A percentile compares a stretch with the other conserved stretches of the same genome.
These are phyloP conservation scores for Lasioglossum calceatum DNA, from an alignment of 2,888 invertebrate genomes.

Conservation along the genomic window DNA sequence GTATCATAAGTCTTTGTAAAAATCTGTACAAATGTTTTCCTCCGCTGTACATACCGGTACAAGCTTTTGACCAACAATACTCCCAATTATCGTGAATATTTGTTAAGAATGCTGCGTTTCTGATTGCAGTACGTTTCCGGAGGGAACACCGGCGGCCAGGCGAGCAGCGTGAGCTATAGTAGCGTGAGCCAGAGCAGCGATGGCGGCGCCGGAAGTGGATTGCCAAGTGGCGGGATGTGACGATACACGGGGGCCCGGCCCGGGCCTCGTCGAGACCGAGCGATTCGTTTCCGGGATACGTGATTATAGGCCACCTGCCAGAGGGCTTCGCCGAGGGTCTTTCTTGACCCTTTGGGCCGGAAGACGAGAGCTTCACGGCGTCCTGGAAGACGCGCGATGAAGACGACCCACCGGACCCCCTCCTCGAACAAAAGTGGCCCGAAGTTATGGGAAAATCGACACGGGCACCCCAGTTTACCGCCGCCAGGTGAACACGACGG, in stretches of 20 bases:
- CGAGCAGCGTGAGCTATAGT: conserved; percentile 82
- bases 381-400: conserved; percentile 19
- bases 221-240: conserved; percentile 78
- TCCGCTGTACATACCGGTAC: conserved; percentile 25
- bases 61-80: not conserved
- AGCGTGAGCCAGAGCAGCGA: conserved; percentile 82
- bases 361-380: conserved; percentile 1
- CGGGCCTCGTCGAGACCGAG: conserved; percentile 80
- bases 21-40: not conserved
- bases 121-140: conserved; percentile 81
- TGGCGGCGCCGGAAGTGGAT: conserved; percentile 73
- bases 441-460: not conserved
- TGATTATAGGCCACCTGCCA: conserved; percentile 74
- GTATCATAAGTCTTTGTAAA: not conserved
- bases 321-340: not conserved
- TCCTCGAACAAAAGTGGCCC: not conserved
- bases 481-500: conserved; percentile 31
- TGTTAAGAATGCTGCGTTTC: conserved; percentile 37
- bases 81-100: not conserved
- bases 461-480: not conserved
- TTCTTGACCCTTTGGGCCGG: not conserved
- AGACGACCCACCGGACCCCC: conserved; percentile 21
- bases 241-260: conserved; percentile 80
- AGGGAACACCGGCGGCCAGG: conserved; percentile 77
- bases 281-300: conserved; percentile 81